A percentile compares a stretch with the other conserved stretches of the same genome.
Evolutionary conservation across 2,888 invertebrate genomes (phyloP).

Genomic region (Seira sanloemensis): DNA sequence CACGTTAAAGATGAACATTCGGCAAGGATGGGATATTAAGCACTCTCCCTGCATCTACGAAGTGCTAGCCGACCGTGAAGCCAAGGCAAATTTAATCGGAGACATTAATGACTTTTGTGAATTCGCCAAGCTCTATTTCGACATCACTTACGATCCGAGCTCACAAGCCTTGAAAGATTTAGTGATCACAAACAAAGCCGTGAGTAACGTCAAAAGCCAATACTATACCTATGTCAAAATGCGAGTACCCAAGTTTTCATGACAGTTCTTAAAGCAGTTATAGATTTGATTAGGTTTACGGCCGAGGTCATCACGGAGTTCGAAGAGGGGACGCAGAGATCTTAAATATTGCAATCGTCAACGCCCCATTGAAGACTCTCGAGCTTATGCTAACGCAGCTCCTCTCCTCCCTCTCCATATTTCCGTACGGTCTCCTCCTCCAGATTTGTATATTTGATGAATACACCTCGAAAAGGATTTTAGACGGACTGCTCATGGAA

Average conservation of each 20-base stretch:
- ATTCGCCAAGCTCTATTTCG: constrained; percentile 68
- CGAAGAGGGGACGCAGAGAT: constrained; percentile 50
- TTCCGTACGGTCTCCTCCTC: constrained; percentile 59
- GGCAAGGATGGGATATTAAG: constrained; percentile 66
- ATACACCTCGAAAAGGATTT: constrained; percentile 39
- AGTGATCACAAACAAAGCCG: constrained; percentile 63
- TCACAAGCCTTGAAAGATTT: constrained; percentile 46
- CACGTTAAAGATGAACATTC: constrained; percentile 59
- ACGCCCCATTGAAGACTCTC: constrained; percentile 60
- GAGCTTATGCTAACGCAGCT: constrained; percentile 67
- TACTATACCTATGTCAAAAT: not conserved
- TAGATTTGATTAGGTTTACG: constrained; percentile 22
- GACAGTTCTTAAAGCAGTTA: not conserved
- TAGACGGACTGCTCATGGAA: constrained; percentile 71
- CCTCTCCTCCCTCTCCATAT: constrained; percentile 65
- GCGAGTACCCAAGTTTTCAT: not conserved
- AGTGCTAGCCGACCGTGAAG: constrained; percentile 64
- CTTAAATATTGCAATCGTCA: constrained; percentile 65
- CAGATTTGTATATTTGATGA: constrained; percentile 68
- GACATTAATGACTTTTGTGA: constrained; percentile 72
- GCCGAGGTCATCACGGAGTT: constrained; percentile 6
- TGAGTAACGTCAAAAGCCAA: constrained; percentile 23
- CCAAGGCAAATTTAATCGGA: constrained; percentile 69
- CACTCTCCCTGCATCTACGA: constrained; percentile 70
- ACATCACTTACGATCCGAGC: constrained; percentile 51